Evolutionary conservation across 2,113 vertebrate genomes (phyloP), one percentile per base, ranked within the genome.

Genomic region (Onychostoma macrolepis): DNA sequence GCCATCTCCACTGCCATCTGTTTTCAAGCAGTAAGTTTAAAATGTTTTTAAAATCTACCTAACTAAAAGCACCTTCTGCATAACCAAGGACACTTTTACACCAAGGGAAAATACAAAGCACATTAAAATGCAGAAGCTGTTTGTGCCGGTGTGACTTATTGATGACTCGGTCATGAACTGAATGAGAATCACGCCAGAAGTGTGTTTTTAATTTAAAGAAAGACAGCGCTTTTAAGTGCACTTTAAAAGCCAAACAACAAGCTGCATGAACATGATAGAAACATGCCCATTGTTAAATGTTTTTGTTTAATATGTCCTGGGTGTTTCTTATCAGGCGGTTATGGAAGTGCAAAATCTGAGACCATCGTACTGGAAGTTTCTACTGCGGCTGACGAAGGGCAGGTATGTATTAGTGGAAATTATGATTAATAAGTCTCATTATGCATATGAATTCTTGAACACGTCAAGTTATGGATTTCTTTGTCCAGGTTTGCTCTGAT

Each of bases 301-400:
- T 41, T 74, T 74, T 41, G 19, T n/a, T 13, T n/a, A 6, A 72
- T 28, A 58, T 58, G 2, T 41, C 2, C 36, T n/a, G 33, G 56
- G 5, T 78, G 67, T 26, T 3, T 84, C 3, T 86, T 21, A 75
- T 93, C 38, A 99, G 98, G 98, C 98, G 80, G 97, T 99, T 90
- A 97, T 99, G 98, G 98, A 99, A 94, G 96, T 98, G 88, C 98
- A 99, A 89, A 99, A 96, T 90, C 92, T 99, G 90, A 93, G 98
- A 87, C 98, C 98, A 21, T 96, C 98, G 0, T 99, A 99, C 94
- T 99, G 98, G 98, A 99, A 99, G 90, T 99, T 99, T 91, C 96
- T 99, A 58, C 90, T 98, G 89, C 96, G 98, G 28, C 93, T 99
- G 88, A 99, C 98, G 0, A 95, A 97, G 93, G 98, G 97, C 95